Percentiles rank a stretch among this genome's conserved stretches.
Evolutionary conservation across 2,113 vertebrate genomes (phyloP).

Genomic region (Aramus guarauna): DNA sequence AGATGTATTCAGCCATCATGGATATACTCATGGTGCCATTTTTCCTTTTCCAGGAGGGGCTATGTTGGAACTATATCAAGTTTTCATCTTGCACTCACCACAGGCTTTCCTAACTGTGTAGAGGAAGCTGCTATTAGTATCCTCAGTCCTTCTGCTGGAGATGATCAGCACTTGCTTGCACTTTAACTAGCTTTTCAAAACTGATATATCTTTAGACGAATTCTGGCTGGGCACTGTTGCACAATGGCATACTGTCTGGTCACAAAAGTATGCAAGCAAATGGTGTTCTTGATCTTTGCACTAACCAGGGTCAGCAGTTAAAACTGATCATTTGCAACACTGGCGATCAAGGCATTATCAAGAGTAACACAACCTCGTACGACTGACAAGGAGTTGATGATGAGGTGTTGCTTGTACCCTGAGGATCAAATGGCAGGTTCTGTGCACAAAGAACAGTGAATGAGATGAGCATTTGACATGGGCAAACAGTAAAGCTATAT

Average conservation of each 20-base stretch:
- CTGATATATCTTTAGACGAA: not conserved
- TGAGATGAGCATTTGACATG: not conserved
- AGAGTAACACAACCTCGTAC: not conserved
- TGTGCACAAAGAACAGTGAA: not conserved
- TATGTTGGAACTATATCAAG: not conserved
- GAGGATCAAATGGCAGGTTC: constrained; percentile 26
- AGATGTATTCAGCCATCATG: not conserved
- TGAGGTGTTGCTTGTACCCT: not conserved
- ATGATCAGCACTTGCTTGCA: not conserved
- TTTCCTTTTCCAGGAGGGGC: not conserved
- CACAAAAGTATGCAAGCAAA: not conserved
- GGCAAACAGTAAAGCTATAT: not conserved
- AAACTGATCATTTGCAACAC: not conserved
- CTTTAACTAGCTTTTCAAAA: not conserved
- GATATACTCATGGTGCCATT: not conserved
- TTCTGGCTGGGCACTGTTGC: not conserved
- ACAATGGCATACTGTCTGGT: not conserved
- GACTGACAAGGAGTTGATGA: constrained; percentile 25
- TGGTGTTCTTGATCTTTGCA: not conserved
- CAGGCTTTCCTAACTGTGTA: not conserved
- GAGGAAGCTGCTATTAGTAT: not conserved
- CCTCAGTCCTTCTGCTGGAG: not conserved
- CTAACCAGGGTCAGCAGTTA: not conserved
- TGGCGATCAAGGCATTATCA: not conserved
- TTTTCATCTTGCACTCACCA: not conserved